Evolutionary conservation across 2,797 vertebrate species (phyloP).

Genomic region (Acanthopagrus latus): DNA sequence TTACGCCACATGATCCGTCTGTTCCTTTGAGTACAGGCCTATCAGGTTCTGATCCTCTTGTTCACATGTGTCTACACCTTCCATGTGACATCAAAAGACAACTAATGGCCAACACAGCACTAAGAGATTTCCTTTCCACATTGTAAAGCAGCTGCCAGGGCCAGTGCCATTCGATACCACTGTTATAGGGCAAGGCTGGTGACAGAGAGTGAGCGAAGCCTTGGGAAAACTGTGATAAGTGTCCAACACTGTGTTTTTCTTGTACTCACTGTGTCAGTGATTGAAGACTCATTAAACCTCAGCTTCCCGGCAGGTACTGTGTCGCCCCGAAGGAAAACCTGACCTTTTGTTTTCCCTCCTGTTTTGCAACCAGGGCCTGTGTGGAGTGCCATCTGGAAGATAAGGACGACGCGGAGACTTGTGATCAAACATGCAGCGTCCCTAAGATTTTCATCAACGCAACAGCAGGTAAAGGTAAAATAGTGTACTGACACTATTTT

Average conservation of each 20-base stretch:
- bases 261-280: conserved; percentile 53
- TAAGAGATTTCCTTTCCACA: conserved; percentile 79
- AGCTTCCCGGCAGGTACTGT: conserved; percentile 24
- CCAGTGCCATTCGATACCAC: conserved; percentile 72
- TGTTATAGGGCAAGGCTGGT: conserved; percentile 54
- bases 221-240: conserved; percentile 80
- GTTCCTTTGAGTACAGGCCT: conserved; percentile 65
- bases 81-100: conserved; percentile 79
- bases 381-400: conserved; percentile 93
- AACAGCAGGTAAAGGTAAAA: conserved; percentile 90
- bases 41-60: conserved; percentile 73
- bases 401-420: conserved; percentile 81
- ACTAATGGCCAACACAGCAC: conserved; percentile 72
- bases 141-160: conserved; percentile 79
- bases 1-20: conserved; percentile 55
- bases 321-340: conserved; percentile 45
- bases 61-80: conserved; percentile 77
- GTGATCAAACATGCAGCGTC: conserved; percentile 89
- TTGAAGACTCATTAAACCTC: conserved; percentile 56
- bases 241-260: conserved; percentile 61
- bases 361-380: conserved; percentile 88
- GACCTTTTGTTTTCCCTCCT: conserved; percentile 53
- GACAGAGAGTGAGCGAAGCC: conserved; percentile 63
- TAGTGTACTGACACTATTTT: too few relatives aligned
- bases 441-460: conserved; percentile 88